Percentiles rank a stretch among this genome's conserved stretches.
These are phyloP conservation scores for Sminthurinus aureus DNA, from an alignment of 2,888 invertebrate species.

Conservation along the genomic window DNA sequence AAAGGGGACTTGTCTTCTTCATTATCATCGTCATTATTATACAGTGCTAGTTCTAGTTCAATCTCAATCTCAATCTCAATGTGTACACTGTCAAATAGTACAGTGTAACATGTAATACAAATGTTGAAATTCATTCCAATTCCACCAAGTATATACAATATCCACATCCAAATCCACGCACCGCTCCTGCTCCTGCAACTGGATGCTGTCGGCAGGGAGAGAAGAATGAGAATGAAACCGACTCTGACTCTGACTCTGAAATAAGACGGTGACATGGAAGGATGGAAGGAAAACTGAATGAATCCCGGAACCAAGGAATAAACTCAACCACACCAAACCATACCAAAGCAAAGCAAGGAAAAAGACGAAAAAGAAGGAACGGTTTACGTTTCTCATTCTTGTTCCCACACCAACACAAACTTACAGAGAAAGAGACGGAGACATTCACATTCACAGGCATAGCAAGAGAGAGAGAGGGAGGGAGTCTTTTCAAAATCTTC, in stretches of 20 bases:
- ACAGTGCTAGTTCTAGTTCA: background rate
- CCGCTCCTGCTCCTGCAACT: background rate
- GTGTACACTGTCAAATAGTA: background rate
- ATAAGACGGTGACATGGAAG: no score
- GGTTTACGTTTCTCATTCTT: no score
- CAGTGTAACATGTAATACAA: background rate
- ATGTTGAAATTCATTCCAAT: background rate
- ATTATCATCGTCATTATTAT: background rate
- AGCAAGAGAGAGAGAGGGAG: background rate
- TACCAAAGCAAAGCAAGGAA: no score
- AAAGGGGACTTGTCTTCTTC: background rate
- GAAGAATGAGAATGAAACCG: background rate
- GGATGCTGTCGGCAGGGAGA: background rate
- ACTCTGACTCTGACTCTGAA: no score
- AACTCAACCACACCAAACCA: no score
- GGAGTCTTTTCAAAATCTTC: slow-evolving; percentile 42
- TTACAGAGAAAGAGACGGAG: background rate
- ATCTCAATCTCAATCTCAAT: background rate
- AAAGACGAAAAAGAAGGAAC: no score
- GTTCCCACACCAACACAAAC: no score
- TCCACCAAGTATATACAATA: slow-evolving; percentile 17
- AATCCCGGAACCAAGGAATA: no score
- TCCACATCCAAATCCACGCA: slow-evolving; percentile 3
- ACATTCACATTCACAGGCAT: no score
- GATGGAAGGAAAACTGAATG: no score